These are phyloP conservation scores for Trididemnum miniatum DNA, from an alignment of 23 tunicate species.

Conservation along the genomic window DNA sequence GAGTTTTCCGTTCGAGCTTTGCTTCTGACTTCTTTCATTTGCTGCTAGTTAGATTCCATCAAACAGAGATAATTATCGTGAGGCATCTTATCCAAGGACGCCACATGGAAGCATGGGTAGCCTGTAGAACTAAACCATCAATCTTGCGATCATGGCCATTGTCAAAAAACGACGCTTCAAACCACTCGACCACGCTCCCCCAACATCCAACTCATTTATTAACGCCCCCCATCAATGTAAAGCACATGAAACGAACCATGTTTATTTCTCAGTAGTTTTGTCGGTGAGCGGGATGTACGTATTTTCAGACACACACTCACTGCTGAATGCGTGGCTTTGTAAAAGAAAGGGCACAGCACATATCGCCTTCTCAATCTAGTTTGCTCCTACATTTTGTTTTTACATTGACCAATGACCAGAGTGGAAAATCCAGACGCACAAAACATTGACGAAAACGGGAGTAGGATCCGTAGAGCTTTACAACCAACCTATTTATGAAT, in stretches of 20 bases:
- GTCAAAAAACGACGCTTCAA: no score
- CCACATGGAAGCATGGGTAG: no score
- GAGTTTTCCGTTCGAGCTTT: no score
- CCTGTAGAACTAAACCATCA: no score
- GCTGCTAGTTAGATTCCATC: no score
- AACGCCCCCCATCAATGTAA: constrained; percentile 7
- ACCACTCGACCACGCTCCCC: no score
- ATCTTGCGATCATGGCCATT: no score
- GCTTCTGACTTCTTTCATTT: no score
- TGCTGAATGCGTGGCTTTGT: constrained; percentile 45
- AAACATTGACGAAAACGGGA: constrained; percentile 28
- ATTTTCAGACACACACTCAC: constrained; percentile 10
- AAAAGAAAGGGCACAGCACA: constrained; percentile 36
- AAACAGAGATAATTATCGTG: no score
- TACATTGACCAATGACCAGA: constrained; percentile 32
- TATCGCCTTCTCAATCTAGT: constrained; percentile 48
- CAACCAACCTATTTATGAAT: constrained; percentile 27
- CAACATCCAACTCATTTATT: neutral
- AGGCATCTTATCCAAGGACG: no score
- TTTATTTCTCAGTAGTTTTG: neutral
- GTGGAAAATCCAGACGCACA: constrained; percentile 41
- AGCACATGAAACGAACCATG: neutral
- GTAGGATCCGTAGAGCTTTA: constrained; percentile 29
- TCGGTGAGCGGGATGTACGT: constrained; percentile 15
- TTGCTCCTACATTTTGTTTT: constrained; percentile 45